Percentiles rank a stretch among this genome's conserved stretches.
These are phyloP conservation scores for Rallus limicola DNA, from an alignment of 2,113 vertebrate species.

Conservation along the genomic window DNA sequence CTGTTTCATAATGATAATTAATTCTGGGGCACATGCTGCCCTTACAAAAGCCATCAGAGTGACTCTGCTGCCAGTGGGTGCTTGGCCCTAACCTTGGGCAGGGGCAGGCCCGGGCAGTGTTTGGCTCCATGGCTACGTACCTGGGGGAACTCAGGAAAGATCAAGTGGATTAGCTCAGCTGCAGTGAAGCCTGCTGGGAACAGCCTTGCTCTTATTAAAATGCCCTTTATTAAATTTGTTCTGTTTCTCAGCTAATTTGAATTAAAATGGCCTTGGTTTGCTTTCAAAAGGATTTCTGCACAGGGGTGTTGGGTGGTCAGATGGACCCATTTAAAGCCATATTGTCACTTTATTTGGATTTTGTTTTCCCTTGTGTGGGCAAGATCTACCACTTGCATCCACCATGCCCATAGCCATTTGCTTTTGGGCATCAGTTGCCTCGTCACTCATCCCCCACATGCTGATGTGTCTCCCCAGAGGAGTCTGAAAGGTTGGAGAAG, in stretches of 20 bases:
- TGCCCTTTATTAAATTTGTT: neutral
- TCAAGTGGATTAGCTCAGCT: neutral
- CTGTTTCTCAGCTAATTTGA: neutral
- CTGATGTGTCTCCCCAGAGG: neutral
- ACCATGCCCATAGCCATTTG: neutral
- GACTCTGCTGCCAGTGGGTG: neutral
- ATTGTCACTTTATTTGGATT: neutral
- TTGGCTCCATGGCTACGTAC: neutral
- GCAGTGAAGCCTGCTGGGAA: neutral
- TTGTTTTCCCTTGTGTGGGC: neutral
- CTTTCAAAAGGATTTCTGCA: neutral
- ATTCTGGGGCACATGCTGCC: neutral
- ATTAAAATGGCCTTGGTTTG: neutral
- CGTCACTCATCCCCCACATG: fast-evolving
- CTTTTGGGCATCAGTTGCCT: neutral
- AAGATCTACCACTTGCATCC: neutral
- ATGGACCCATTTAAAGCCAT: neutral
- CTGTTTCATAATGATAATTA: neutral
- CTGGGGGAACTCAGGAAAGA: neutral
- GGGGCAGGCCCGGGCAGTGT: fast-evolving
- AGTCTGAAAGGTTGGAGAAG: neutral
- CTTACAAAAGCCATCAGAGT: neutral
- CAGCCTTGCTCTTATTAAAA: neutral
- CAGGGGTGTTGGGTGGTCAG: neutral
- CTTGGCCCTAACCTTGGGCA: neutral